A percentile compares a stretch with the other conserved stretches of the same genome.
Evolutionary conservation across 2,888 invertebrate species (phyloP).

Genomic region (Nymphalis urticae): DNA sequence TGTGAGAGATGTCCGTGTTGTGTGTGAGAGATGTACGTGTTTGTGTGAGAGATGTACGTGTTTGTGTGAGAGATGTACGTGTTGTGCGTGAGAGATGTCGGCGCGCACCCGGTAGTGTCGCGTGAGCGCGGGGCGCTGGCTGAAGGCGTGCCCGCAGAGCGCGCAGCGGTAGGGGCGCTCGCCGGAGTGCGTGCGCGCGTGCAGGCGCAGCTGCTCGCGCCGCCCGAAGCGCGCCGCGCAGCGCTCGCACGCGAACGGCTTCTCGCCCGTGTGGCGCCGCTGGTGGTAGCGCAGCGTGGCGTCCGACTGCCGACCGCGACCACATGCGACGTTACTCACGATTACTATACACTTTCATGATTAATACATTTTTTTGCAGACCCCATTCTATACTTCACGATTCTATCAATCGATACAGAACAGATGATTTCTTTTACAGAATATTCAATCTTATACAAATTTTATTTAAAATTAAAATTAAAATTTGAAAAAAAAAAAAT

Average conservation of each 20-base stretch:
- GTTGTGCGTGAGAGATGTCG: no score
- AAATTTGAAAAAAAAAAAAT: no score
- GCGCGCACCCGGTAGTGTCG: slow-evolving; percentile 77
- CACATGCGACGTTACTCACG: no score
- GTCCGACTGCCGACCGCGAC: slow-evolving; percentile 49
- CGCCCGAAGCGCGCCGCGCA: slow-evolving; percentile 58
- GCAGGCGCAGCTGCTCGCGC: slow-evolving; percentile 55
- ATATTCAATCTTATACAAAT: no score
- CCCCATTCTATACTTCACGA: no score
- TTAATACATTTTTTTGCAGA: not conserved
- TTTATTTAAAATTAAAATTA: no score
- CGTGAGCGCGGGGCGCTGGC: slow-evolving; percentile 71
- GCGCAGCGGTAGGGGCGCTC: slow-evolving; percentile 67
- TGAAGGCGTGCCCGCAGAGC: slow-evolving; percentile 63
- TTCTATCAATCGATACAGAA: no score
- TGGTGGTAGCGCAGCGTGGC: slow-evolving; percentile 63
- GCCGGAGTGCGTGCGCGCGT: slow-evolving; percentile 60
- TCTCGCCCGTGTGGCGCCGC: slow-evolving; percentile 66
- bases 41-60: no score
- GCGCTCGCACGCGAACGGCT: slow-evolving; percentile 53
- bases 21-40: no score
- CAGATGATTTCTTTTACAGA: no score
- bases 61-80: no score
- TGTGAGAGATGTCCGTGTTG: no score
- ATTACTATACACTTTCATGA: not conserved